Conservation (phyloP, 2,113 vertebrate species). For the Cephalopterus ornatus region DNA sequence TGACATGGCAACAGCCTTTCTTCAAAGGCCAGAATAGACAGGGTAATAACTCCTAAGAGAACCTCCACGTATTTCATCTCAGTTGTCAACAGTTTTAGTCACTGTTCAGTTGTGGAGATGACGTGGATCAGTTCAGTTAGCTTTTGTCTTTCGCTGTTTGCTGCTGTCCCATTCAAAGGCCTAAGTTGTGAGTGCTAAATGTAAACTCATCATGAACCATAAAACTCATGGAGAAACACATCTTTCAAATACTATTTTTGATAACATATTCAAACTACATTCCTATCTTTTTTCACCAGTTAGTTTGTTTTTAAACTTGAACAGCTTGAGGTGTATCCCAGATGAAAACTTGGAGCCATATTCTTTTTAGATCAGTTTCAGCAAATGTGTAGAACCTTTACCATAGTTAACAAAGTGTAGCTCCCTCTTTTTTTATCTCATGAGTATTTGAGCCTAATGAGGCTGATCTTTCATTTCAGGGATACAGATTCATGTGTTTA, state of each 20-base stretch:
- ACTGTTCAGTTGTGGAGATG: background rate
- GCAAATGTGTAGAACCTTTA: background rate
- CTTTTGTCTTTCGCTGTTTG: background rate
- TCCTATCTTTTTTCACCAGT: background rate
- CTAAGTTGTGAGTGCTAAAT: background rate
- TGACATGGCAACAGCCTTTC: background rate
- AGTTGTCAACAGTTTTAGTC: background rate
- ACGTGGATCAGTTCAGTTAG: background rate
- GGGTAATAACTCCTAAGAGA: background rate
- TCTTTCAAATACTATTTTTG: background rate
- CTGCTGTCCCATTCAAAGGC: background rate
- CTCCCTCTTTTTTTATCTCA: background rate
- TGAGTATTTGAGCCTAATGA: background rate
- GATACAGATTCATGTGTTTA: background rate
- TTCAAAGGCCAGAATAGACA: background rate
- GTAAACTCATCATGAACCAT: background rate
- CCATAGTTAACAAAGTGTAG: rapidly evolving
- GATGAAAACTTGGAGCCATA: background rate
- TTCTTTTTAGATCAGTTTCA: background rate
- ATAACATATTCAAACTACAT: background rate
- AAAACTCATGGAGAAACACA: background rate
- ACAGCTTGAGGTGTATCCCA: background rate
- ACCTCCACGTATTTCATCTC: background rate
- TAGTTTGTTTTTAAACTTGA: background rate
- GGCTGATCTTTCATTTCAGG: background rate